phyloP scores from a whole-genome alignment of 2,113 vertebrate species.

The Gallinago undulata region DNA sequence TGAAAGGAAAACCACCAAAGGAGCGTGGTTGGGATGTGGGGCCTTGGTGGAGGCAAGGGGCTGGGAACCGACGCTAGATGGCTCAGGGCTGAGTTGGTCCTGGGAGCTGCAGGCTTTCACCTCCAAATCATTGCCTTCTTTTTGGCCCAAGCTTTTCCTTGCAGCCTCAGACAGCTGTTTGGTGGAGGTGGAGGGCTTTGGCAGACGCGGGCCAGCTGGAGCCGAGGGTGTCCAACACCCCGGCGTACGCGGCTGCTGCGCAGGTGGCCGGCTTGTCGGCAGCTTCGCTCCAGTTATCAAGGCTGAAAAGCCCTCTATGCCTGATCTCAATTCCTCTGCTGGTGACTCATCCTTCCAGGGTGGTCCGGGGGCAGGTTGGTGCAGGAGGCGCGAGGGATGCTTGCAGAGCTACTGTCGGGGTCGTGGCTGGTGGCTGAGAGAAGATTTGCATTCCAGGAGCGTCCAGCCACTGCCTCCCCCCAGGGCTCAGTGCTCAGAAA shows the following conservation, averaged over 20 bases:
- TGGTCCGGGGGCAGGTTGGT: constrained; percentile 36
- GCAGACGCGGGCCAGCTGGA: neutral
- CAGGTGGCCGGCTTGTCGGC: neutral
- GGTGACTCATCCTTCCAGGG: neutral
- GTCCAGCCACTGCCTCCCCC: neutral
- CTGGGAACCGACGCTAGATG: neutral
- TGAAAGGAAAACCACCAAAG: neutral
- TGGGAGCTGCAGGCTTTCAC: neutral
- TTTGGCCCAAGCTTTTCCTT: accelerated
- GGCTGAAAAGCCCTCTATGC: neutral
- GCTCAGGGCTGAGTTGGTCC: accelerated
- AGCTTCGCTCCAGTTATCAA: neutral
- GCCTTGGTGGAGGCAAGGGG: neutral
- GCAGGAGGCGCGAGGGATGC: constrained; percentile 9
- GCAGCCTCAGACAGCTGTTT: neutral
- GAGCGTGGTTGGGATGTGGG: neutral
- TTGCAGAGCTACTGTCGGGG: neutral
- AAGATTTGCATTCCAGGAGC: constrained; percentile 42
- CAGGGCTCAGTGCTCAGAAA: neutral
- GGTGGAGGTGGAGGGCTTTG: neutral
- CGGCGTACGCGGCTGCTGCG: neutral
- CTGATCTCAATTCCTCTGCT: neutral
- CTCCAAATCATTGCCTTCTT: accelerated
- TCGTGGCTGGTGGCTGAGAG: neutral
- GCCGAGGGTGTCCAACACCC: neutral